phyloP scores from a whole-genome alignment of 2,888 invertebrate species.

The Drosophila niveifrons region DNA sequence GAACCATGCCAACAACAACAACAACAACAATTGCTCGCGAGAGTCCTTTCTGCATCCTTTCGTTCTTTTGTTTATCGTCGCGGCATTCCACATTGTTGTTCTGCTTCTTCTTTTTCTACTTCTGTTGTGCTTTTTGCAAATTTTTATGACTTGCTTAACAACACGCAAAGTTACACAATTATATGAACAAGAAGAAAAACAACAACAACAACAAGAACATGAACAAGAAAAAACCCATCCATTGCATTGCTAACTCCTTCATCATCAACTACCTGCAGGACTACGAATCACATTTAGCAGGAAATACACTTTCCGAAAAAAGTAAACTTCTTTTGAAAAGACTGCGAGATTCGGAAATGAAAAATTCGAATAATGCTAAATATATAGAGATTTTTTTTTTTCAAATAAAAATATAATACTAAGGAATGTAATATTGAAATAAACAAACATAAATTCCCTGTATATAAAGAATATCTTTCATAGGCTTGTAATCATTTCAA shows the following conservation, averaged over 20 bases:
- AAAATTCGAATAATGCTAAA: too few species aligned
- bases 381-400: too few species aligned
- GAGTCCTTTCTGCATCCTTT: slow-evolving; percentile 27
- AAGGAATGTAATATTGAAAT: too few species aligned
- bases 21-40: not conserved
- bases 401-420: too few species aligned
- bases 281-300: not conserved
- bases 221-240: not conserved
- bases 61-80: slow-evolving; percentile 48
- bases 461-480: too few species aligned
- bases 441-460: too few species aligned
- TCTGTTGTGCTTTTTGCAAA: slow-evolving; percentile 64
- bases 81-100: slow-evolving; percentile 28
- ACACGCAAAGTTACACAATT: slow-evolving; percentile 66
- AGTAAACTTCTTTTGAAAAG: too few species aligned
- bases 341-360: too few species aligned
- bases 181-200: not conserved
- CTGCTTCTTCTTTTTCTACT: slow-evolving; percentile 25
- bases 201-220: too few species aligned
- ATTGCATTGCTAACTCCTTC: not conserved
- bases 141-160: slow-evolving; percentile 81
- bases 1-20: not conserved
- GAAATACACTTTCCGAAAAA: not conserved
- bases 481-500: too few species aligned
- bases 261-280: not conserved